These are phyloP conservation scores for Xanthia togata DNA, from an alignment of 2,888 invertebrate genomes.

Conservation along the genomic window DNA sequence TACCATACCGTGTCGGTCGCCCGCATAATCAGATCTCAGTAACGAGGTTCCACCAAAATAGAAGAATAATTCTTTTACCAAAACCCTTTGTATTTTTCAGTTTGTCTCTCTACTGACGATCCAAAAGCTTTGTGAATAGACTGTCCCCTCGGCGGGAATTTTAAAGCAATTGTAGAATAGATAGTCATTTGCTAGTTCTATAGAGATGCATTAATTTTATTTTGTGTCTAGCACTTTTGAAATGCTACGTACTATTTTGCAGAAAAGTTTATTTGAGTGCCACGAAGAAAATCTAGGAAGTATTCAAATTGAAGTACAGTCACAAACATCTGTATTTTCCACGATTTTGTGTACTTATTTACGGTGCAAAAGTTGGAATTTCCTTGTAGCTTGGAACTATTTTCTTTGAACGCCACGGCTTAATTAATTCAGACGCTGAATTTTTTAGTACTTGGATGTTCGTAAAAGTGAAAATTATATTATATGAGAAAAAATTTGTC, in stretches of 20 bases:
- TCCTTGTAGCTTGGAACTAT: constrained; percentile 18
- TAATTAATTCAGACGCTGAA: constrained; percentile 27
- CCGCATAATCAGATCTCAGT: constrained; percentile 74
- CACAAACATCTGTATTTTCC: constrained; percentile 44
- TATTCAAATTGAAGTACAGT: constrained; percentile 49
- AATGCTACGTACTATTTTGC: constrained; percentile 27
- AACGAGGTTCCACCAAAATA: constrained; percentile 74
- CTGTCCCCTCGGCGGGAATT: constrained; percentile 60
- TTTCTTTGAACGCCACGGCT: constrained; percentile 6
- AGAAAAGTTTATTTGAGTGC: constrained; percentile 50
- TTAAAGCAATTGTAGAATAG: constrained; percentile 63
- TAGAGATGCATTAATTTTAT: constrained; percentile 52
- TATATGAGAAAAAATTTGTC: too few species aligned
- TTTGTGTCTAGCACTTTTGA: constrained; percentile 32
- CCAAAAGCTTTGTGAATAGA: constrained; percentile 70
- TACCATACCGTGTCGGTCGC: constrained; percentile 58
- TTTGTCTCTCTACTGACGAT: constrained; percentile 61
- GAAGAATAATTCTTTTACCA: constrained; percentile 71
- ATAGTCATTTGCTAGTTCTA: constrained; percentile 47
- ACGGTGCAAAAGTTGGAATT: constrained; percentile 18
- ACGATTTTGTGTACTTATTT: constrained; percentile 31
- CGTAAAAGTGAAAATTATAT: neutral
- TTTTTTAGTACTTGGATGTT: neutral
- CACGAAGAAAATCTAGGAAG: constrained; percentile 44
- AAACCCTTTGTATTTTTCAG: constrained; percentile 72